These are phyloP conservation scores for Megalopta genalis DNA, from an alignment of 1,140 invertebrate species.

Conservation along the genomic window DNA sequence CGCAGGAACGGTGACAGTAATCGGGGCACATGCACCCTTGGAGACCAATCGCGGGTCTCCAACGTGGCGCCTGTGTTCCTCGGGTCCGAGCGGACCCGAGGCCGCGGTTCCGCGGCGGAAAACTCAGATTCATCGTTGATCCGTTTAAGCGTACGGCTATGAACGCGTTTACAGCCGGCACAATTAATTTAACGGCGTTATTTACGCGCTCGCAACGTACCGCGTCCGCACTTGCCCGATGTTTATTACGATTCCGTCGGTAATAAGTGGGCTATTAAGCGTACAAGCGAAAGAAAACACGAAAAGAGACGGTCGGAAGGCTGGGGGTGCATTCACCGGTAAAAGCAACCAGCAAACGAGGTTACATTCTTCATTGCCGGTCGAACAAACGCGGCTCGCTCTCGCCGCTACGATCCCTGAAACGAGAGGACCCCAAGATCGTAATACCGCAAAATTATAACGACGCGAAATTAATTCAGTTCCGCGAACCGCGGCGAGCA, in stretches of 20 bases:
- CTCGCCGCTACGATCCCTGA: neutral
- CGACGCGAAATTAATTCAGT: constrained; percentile 19
- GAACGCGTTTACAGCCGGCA: neutral
- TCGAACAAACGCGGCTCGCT: neutral
- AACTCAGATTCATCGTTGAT: neutral
- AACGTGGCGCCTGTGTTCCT: no score
- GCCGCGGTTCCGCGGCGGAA: no score
- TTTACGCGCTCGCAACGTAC: neutral
- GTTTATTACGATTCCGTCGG: neutral
- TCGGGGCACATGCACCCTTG: no score
- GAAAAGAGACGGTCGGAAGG: neutral
- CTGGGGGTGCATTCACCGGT: neutral
- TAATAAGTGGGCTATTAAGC: neutral
- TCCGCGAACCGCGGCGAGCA: neutral
- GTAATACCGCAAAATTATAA: constrained; percentile 8
- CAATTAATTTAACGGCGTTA: constrained; percentile 1
- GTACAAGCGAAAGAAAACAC: neutral
- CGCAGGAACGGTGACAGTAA: no score
- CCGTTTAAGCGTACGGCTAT: neutral
- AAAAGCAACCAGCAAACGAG: neutral
- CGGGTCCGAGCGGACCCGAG: no score
- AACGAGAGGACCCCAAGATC: neutral
- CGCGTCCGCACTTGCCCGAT: neutral
- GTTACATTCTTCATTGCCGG: neutral
- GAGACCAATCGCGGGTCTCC: no score